Evolutionary conservation across 1,140 invertebrate species (phyloP), one percentile per base, ranked within the genome.

Genomic region (Propsilocerus akamusi): DNA sequence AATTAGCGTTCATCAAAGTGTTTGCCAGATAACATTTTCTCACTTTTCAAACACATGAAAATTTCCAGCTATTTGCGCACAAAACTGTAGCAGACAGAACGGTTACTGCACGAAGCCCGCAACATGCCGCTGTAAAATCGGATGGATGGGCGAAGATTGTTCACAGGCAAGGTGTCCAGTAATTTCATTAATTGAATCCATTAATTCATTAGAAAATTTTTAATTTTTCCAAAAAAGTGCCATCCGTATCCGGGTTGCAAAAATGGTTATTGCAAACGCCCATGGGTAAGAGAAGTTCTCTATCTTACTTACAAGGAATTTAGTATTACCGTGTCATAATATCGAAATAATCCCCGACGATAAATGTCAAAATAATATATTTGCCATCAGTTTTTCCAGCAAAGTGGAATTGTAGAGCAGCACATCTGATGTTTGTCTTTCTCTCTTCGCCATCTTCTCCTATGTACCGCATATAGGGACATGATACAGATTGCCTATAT

Each of bases 31-130:
- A n/a, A 28, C 12, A 22, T 23, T 24, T 49, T 25, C 14, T 51
- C 24, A n/a, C 26, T 32, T 46, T 20, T 53, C 12, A 26, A n/a
- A 26, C 32, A 37, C n/a, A n/a, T n/a, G n/a, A n/a, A n/a, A 24
- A 14, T 53, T 67, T 67, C 22, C 65, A 90, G 86, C 86, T 2
- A 76, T 92, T 25, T 95, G 90, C 61, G 72, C 81, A 0, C 65
- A 76, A 26, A 84, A 82, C 26, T 94, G 89, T 61, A 82, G 86
- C 64, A 72, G 75, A 48, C 80, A 90, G 56, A 77, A 86, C 52
- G 90, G 89, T 3, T 85, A 82, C 58, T 95, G 91, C 66, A 71
- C 79, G 32, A 79, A 77, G 46, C 90, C 90, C 0, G 84, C 80
- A 25, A 80, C 14, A 50, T 80, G 70, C 68, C 83, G 88, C 57